Conservation (phyloP, 2,797 vertebrate species). For the Gymnothorax reevesii region DNA sequence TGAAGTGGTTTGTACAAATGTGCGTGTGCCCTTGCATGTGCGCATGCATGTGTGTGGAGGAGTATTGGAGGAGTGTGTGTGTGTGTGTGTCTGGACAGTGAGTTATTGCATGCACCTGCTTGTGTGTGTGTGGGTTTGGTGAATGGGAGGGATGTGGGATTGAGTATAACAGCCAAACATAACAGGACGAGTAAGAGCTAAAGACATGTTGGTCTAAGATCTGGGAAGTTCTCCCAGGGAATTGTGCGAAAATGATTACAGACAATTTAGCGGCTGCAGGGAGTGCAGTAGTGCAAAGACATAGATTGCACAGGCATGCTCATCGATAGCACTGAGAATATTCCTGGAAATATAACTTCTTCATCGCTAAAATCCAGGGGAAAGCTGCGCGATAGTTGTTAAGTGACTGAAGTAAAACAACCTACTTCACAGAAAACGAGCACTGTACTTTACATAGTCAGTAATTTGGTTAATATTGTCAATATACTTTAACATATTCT, state of each 20-base stretch:
- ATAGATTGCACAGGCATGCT: constrained; percentile 44
- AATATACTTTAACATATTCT: neutral
- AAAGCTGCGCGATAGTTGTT: constrained; percentile 44
- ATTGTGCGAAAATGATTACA: constrained; percentile 48
- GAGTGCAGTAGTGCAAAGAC: constrained; percentile 43
- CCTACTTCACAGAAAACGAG: too few species aligned
- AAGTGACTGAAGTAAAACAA: too few species aligned
- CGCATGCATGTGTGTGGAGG: constrained; percentile 3
- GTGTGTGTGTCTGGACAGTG: constrained; percentile 16
- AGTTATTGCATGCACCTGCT: constrained; percentile 19
- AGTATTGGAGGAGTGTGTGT: neutral
- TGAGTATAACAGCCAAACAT: constrained; percentile 50
- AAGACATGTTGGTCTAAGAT: constrained; percentile 56
- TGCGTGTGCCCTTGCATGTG: neutral
- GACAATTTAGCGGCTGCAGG: constrained; percentile 48
- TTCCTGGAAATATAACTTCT: constrained; percentile 49
- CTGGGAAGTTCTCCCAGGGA: constrained; percentile 46
- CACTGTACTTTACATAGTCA: neutral
- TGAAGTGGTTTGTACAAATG: neutral
- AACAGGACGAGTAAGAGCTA: constrained; percentile 50
- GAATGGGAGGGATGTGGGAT: constrained; percentile 32
- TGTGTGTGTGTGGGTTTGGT: constrained; percentile 30
- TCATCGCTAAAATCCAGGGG: constrained; percentile 42
- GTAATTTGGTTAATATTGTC: neutral
- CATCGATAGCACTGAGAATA: constrained; percentile 36